Conservation (phyloP, 1,140 invertebrate genomes). For the Zaprionus davidi region DNA sequence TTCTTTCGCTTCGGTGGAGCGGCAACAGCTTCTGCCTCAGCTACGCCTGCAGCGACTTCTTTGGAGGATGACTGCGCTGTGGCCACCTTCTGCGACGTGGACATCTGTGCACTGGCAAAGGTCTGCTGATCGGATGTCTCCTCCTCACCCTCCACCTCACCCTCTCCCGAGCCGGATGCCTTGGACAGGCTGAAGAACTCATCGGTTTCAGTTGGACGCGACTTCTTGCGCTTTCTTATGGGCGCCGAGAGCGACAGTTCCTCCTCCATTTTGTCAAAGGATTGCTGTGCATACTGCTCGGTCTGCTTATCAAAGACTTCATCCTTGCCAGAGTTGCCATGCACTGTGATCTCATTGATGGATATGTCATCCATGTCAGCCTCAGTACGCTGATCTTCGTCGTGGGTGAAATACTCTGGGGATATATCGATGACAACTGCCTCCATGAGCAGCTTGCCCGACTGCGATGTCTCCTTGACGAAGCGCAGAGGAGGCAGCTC, state of each 20-base stretch:
- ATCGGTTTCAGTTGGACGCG: conserved; percentile 81
- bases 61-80: neutral
- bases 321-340: conserved; percentile 83
- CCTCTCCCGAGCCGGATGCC: conserved; percentile 63
- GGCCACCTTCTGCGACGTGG: conserved; percentile 75
- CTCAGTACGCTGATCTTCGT: conserved; percentile 92
- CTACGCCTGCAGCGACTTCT: conserved; percentile 48
- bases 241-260: conserved; percentile 69
- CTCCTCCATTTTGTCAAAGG: conserved; percentile 78
- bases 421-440: conserved; percentile 96
- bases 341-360: conserved; percentile 87
- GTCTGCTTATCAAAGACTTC: conserved; percentile 83
- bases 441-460: conserved; percentile 94
- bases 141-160: conserved; percentile 85
- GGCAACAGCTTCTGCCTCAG: conserved; percentile 63
- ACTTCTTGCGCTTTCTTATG: conserved; percentile 77
- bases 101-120: conserved; percentile 87
- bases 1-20: conserved; percentile 80
- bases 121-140: conserved; percentile 86
- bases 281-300: conserved; percentile 73
- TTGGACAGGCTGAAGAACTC: conserved; percentile 86
- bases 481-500: conserved; percentile 95
- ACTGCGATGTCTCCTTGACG: conserved; percentile 94
- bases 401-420: conserved; percentile 91
- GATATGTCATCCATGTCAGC: conserved; percentile 94